Evolutionary conservation across 2,797 vertebrate genomes (phyloP), one percentile per base, ranked within the genome.

Genomic region (Benthosema pterotum): DNA sequence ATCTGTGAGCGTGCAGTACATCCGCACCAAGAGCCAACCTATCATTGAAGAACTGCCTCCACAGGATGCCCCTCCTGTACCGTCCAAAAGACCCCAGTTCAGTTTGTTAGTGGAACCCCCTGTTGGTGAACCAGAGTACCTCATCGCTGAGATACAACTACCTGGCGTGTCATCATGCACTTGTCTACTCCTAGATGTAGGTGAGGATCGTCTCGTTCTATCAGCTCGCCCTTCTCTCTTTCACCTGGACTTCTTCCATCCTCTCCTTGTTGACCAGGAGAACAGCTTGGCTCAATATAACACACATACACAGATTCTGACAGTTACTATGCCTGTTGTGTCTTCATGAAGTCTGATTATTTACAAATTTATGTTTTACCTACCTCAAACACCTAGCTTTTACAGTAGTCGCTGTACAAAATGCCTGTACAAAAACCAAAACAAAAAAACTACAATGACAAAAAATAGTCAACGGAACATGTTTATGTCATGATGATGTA

Each of bases 91-190:
- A 28, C 94, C 94, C 50, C 86, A 92, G 56, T 91, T 92, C 51
- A 85, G 79, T 3, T 79, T 95, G 61, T 18, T 89, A 32, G 91
- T 92, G 2, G 91, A 93, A 68, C 88, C 95, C 17, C 83, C 91
- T 70, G 68, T 73, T 86, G 91, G 88, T 38, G 69, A 91, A 0
- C 92, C 94, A 0, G 87, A 92, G 53, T 92, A 90, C 66, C 93
- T 98, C 11, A 84, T 94, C 42, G 94, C 94, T 0, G 95, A 95
- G 78, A 91, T 97, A 3, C 87, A 92, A 59, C 89, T 98, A 5
- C 95, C 94, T 11, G 94, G 93, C 50, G 88, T 95, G 0, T 92
- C 91, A 0, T 84, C 86, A 52, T 82, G 74, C 49, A 86, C 83
- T 74, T 38, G 32, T 11, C 68, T 90, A 71, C 71, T 94, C 0